Base-by-base conservation (phyloP, 2,113 vertebrate genomes). In the Heterocephalus glaber region DNA sequence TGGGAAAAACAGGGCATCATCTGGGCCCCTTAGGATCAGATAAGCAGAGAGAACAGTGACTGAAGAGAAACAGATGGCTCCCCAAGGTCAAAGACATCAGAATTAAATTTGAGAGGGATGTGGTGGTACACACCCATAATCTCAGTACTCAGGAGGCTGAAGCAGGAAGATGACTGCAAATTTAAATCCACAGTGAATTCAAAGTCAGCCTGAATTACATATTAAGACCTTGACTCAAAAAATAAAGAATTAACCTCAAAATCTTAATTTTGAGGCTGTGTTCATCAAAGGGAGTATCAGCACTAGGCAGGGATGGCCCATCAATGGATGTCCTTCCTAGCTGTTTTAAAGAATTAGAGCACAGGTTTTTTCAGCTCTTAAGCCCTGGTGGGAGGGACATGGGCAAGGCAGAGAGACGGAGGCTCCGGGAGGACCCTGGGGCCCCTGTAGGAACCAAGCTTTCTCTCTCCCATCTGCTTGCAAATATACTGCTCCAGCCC, bases 401-500 rank as follows among this genome's bases (percentile, higher is more conserved):
- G 16, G 41, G 63, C 22, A n/a, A 47, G 10, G 30, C 52, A 16
- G 85, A 49, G 9, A 10, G 54, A 9, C 26, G 44, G 30, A 22
- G 49, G 60, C 44, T 85, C 52, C 44, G 20, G 63, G 82, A 87
- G 47, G 61, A n/a, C 35, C 24, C 38, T 66, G 19, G 9, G 49
- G 16, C 28, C 16, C 9, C 84, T 38, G 9, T 49, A 89, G 80
- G 52, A 89, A 58, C 4, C 24, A 70, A 12, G 10, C 26, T 92
- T 91, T 77, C 92, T 77, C n/a, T 47, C 33, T 84, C 22, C 68
- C 61, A 84, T 11, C 35, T 81, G 76, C 77, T 84, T 41, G 49
- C 33, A 95, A 90, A 74, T 70, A 85, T 96, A 92, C 63, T 89
- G 92, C 85, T 92, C 61, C 76, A 38, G 30, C 33, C 70, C 91